A percentile compares a stretch with the other conserved stretches of the same genome.
phyloP scores from a whole-genome alignment of 2,797 vertebrate genomes.

The Buceros bicornis region DNA sequence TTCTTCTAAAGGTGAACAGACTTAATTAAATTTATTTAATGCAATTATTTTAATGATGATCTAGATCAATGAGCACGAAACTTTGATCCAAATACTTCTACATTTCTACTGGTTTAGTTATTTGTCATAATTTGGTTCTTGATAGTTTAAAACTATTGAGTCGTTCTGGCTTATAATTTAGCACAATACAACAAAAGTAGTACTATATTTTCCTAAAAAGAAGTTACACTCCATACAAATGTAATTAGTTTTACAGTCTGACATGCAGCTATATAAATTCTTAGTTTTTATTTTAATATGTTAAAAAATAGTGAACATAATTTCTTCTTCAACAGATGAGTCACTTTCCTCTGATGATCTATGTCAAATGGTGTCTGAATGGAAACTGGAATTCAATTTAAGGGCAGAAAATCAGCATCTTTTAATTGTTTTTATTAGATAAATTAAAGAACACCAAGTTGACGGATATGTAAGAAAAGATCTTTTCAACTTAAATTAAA shows the following conservation, averaged over 20 bases:
- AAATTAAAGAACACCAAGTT: neutral
- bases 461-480: neutral
- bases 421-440: neutral
- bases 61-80: neutral
- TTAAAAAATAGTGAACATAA: neutral
- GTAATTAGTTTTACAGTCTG: neutral
- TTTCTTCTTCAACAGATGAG: neutral
- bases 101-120: neutral
- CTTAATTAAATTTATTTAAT: neutral
- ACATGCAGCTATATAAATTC: neutral
- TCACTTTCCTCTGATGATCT: neutral
- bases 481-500: neutral
- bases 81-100: neutral
- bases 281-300: neutral
- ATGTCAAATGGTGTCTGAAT: neutral
- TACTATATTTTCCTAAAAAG: neutral
- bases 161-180: neutral
- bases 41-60: neutral
- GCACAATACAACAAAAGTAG: neutral
- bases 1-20: neutral
- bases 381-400: neutral
- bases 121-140: neutral
- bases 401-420: neutral
- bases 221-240: neutral
- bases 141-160: neutral